Conservation (phyloP, 2,113 vertebrate species). For the Carassius auratus region DNA sequence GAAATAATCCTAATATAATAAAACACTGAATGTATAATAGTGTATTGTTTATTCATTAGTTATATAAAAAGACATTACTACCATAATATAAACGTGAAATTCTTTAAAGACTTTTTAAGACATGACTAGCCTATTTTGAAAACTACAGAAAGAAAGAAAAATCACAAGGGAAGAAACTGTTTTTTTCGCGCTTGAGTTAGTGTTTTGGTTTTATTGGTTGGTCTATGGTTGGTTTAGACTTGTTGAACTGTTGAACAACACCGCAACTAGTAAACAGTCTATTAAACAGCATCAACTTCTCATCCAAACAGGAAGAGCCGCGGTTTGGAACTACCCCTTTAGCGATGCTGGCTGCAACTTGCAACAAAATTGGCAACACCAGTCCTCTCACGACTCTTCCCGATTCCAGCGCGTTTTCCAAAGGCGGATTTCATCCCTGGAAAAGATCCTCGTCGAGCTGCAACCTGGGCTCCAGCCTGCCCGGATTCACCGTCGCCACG, state of each 20-base stretch:
- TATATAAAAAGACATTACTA: background rate
- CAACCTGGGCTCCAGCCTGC: conserved; percentile 93
- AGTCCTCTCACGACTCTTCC: conserved; percentile 95
- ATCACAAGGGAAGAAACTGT: background rate
- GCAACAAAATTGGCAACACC: conserved; percentile 99
- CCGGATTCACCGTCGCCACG: conserved; percentile 89
- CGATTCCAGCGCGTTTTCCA: conserved; percentile 96
- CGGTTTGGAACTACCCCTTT: conserved; percentile 97
- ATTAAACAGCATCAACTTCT: conserved; percentile 21
- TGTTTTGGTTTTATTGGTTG: background rate
- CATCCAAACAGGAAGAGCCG: conserved; percentile 88
- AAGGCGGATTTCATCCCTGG: conserved; percentile 99
- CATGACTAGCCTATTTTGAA: background rate
- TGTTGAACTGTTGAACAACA: background rate
- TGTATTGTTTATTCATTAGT: background rate
- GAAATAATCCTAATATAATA: background rate
- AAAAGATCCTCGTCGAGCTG: conserved; percentile 97
- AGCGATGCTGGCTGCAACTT: conserved; percentile 99
- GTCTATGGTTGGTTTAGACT: background rate
- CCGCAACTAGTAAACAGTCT: background rate
- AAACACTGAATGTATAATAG: background rate
- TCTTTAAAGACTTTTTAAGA: background rate
- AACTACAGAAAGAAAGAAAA: background rate
- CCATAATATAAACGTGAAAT: background rate
- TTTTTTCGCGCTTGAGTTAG: background rate